These are phyloP conservation scores for Perizoma affinitatum DNA, from an alignment of 2,888 invertebrate species.

Conservation along the genomic window DNA sequence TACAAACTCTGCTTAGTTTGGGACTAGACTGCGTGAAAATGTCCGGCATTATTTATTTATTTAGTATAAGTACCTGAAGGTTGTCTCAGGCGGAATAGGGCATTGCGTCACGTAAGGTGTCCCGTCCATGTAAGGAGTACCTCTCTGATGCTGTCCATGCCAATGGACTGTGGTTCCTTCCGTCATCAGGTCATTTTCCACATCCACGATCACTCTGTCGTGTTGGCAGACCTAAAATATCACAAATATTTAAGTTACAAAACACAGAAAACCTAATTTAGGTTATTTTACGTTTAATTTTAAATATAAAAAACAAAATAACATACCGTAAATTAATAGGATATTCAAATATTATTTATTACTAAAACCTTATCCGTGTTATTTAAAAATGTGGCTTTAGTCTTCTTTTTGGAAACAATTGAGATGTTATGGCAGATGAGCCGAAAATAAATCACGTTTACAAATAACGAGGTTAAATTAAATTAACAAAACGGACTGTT, in stretches of 20 bases:
- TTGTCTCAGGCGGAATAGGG: slow-evolving; percentile 89
- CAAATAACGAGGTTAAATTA: not conserved
- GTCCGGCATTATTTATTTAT: too few species aligned
- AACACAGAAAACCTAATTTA: not conserved
- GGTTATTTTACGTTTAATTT: not conserved
- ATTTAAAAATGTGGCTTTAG: too few species aligned
- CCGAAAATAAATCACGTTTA: too few species aligned
- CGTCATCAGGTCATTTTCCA: slow-evolving; percentile 90
- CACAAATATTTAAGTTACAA: not conserved
- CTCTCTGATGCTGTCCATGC: slow-evolving; percentile 94
- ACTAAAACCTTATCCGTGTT: too few species aligned
- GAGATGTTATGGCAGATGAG: too few species aligned
- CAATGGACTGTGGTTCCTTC: slow-evolving; percentile 95
- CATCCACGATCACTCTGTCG: slow-evolving; percentile 93
- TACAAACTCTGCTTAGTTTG: too few species aligned
- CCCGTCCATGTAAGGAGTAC: slow-evolving; percentile 94
- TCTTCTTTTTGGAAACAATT: too few species aligned
- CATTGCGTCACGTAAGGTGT: slow-evolving; percentile 94
- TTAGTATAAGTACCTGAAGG: slow-evolving; percentile 80
- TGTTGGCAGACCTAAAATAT: slow-evolving; percentile 89
- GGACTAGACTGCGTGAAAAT: too few species aligned
- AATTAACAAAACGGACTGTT: not conserved
- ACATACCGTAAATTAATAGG: too few species aligned
- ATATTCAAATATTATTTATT: too few species aligned
- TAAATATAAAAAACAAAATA: not conserved